Percentiles rank a stretch among this genome's conserved stretches.
Conservation (phyloP, 2,888 invertebrate species). For the Aleiodes alternator region DNA sequence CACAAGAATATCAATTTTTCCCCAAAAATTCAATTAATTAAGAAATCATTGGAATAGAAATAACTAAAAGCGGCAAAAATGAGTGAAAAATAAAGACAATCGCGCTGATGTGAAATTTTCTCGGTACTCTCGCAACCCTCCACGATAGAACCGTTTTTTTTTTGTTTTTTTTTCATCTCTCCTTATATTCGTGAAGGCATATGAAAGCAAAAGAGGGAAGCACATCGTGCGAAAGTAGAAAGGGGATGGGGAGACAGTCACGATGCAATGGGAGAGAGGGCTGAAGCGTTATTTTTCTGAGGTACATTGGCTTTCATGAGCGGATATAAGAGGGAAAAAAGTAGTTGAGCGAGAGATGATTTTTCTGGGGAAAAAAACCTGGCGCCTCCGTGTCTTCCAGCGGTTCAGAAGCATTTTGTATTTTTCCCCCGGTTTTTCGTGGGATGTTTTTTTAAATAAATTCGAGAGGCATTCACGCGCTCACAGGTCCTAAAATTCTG, state of each 20-base stretch:
- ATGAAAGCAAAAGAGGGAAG: constrained; percentile 39
- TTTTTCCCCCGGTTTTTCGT: background rate
- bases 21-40: background rate
- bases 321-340: constrained; percentile 40
- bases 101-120: constrained; percentile 45
- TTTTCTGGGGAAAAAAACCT: constrained; percentile 28
- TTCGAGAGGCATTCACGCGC: background rate
- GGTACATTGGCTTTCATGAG: constrained; percentile 49
- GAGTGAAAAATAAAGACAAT: constrained; percentile 44
- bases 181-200: constrained; percentile 33
- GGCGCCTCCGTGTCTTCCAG: constrained; percentile 2
- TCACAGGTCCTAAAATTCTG: no score
- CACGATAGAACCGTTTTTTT: constrained; percentile 9
- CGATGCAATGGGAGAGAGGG: constrained; percentile 13
- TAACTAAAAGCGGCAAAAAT: constrained; percentile 5
- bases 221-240: constrained; percentile 9
- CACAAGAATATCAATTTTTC: no score
- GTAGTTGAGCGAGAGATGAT: constrained; percentile 42
- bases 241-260: constrained; percentile 28
- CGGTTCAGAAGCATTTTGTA: background rate
- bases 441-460: background rate
- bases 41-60: constrained; percentile 11
- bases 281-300: constrained; percentile 40
- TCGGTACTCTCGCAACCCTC: constrained; percentile 33
- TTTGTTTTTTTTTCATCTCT: constrained; percentile 8